Evolutionary conservation across 1,140 invertebrate genomes (phyloP), one percentile per base, ranked within the genome.

Genomic region (Epicauta chinensis): DNA sequence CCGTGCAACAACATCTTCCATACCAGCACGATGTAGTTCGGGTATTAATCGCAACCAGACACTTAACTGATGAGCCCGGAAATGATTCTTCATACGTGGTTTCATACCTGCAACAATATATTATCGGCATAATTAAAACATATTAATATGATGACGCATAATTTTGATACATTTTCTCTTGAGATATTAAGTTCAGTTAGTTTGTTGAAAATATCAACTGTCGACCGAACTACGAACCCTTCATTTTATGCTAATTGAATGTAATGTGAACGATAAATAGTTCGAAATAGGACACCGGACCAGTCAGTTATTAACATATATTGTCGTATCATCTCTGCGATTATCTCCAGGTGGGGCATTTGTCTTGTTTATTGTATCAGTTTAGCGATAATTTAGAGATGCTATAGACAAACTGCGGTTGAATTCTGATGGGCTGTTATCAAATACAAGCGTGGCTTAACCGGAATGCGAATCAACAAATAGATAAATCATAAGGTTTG

Each of bases 21-120:
- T 90, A 11, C 89, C 89, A 0, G 87, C 86, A 35, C 86, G 75
- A 72, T 97, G 92, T 11, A 97, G 78, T 69, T 94, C 91, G 0
- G 94, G 94, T 37, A 98, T 89, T 6, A 97, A 77, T 32, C 91
- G 82, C 10, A 93, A 73, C 94, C 94, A 97, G 38, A 97, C 91
- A 3, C 92, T 94, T 14, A 96, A 75, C 65, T 95, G 91, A 72
- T 93, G 90, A 10, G 91, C 91, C 15, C 93, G 79, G 72, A 93
- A 97, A 70, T 96, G 94, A 71, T 95, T 93, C 67, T 93, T 91
- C 73, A 92, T 83, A 61, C 86, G 81, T 1, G 89, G 88, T 71
- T 91, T 92, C 80, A 90, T 85, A 49, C 88, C 90, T 93, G 75
- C 2, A 72, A 74, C 50, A 67, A 68, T 31, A 43, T 17, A 5